Percentiles rank a stretch among this genome's conserved stretches.
These are phyloP conservation scores for Seriola dumerili DNA, from an alignment of 2,113 vertebrate genomes.

Conservation along the genomic window DNA sequence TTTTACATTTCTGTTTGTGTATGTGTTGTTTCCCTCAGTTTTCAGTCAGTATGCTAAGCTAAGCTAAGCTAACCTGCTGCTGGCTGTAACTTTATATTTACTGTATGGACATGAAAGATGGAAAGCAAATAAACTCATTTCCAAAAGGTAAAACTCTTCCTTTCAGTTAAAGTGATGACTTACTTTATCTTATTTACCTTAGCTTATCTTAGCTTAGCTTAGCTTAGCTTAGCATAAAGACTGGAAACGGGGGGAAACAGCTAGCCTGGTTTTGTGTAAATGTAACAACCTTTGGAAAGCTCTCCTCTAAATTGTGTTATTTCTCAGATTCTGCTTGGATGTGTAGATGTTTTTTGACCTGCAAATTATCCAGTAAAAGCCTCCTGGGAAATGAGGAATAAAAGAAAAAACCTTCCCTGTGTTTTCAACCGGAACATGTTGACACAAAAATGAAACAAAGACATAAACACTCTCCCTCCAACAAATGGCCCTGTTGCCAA, in stretches of 20 bases:
- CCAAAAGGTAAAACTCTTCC: no score
- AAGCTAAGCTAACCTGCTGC: no score
- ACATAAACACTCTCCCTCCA: neutral
- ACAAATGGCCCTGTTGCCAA: neutral
- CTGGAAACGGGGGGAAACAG: neutral
- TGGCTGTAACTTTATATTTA: no score
- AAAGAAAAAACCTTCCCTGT: neutral
- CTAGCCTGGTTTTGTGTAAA: neutral
- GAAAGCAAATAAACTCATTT: no score
- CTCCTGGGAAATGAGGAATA: neutral
- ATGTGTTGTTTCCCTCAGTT: no score
- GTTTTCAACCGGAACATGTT: conserved; percentile 14
- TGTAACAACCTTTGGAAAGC: neutral
- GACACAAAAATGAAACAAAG: conserved; percentile 24
- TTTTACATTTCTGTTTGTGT: no score
- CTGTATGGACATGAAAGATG: no score
- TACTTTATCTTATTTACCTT: no score
- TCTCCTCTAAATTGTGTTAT: neutral
- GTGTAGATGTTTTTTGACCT: neutral
- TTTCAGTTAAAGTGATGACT: no score
- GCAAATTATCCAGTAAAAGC: neutral
- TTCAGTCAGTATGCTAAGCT: no score
- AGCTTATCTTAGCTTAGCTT: neutral
- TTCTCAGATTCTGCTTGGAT: neutral
- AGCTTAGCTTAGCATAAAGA: neutral